phyloP scores from a whole-genome alignment of 2,797 vertebrate species.

The Gymnothorax reevesii region DNA sequence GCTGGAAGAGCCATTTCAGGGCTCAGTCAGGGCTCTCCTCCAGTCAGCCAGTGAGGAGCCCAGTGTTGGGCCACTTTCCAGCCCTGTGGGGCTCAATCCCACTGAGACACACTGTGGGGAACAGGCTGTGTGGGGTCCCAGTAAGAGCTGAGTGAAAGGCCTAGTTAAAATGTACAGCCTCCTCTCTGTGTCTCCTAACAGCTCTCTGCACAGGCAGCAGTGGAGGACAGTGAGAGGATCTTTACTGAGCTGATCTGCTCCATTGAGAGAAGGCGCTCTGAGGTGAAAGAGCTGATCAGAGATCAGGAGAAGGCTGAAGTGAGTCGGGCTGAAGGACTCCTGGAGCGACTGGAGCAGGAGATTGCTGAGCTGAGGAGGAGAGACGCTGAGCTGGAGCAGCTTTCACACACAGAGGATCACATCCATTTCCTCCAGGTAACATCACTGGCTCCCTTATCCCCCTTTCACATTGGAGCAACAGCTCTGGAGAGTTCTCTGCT shows the following conservation, averaged over 20 bases:
- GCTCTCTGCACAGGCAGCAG: slow-evolving; percentile 14
- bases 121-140: slow-evolving; percentile 14
- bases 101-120: slow-evolving; percentile 8
- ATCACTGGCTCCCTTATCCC: too few species aligned
- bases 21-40: slow-evolving; percentile 6
- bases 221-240: slow-evolving; percentile 30
- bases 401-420: too few species aligned
- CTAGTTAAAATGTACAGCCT: neutral
- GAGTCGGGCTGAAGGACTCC: too few species aligned
- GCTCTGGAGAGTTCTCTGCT: too few species aligned
- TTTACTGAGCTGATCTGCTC: slow-evolving; percentile 40
- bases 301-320: too few species aligned
- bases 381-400: too few species aligned
- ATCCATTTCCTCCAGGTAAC: too few species aligned
- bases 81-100: neutral
- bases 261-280: slow-evolving; percentile 39
- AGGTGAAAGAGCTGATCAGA: slow-evolving; percentile 34
- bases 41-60: slow-evolving; percentile 1
- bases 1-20: slow-evolving; percentile 12
- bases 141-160: slow-evolving; percentile 11
- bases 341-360: too few species aligned
- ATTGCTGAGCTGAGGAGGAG: too few species aligned
- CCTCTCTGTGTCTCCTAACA: slow-evolving; percentile 15
- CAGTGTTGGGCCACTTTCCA: slow-evolving; percentile 3
- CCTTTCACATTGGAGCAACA: too few species aligned